phyloP scores from a whole-genome alignment of 2,797 vertebrate species.

The Thamnophis elegans region DNA sequence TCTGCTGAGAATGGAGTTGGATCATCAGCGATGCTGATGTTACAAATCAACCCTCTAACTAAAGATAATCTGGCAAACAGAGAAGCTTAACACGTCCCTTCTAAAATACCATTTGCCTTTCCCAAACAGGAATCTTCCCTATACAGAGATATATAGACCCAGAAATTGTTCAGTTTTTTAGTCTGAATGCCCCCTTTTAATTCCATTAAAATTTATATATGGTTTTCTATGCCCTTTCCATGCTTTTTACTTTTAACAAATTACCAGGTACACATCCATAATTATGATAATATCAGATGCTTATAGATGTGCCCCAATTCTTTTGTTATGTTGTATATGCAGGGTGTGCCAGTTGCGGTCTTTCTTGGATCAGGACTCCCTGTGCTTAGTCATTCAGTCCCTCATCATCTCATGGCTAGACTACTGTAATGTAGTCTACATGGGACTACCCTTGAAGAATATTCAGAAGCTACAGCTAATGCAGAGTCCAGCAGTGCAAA shows the following conservation, averaged over 20 bases:
- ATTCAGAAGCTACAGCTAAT: neutral
- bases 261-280: neutral
- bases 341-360: neutral
- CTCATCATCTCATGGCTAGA: neutral
- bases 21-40: neutral
- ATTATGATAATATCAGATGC: neutral
- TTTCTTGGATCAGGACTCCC: neutral
- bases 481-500: neutral
- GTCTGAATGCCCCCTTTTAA: neutral
- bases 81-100: neutral
- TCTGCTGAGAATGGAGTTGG: neutral
- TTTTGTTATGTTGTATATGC: neutral
- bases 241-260: neutral
- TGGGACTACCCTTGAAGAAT: neutral
- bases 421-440: neutral
- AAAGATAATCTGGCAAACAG: neutral
- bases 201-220: neutral
- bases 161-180: neutral
- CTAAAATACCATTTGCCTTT: neutral
- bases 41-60: neutral
- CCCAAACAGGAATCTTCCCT: neutral
- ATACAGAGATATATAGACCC: neutral
- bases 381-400: neutral
- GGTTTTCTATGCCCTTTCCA: neutral
- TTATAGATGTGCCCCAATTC: neutral